phyloP scores from a whole-genome alignment of 2,888 invertebrate species.

The Dasypolia templi region DNA sequence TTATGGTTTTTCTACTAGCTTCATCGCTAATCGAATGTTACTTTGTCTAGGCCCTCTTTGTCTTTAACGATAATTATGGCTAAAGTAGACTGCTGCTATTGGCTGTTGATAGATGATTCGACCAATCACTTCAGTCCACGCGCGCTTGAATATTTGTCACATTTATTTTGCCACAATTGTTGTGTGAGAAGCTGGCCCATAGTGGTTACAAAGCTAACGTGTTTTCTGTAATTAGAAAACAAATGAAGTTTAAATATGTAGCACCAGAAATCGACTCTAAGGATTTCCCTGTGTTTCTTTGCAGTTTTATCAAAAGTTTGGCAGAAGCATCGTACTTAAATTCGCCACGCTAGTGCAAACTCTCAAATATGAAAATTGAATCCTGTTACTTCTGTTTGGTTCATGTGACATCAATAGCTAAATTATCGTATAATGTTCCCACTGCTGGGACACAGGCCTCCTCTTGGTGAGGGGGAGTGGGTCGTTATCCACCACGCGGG shows the following conservation, averaged over 20 bases:
- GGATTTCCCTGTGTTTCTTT: constrained; percentile 57
- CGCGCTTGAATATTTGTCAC: background rate
- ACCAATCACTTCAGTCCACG: background rate
- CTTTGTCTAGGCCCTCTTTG: too few relatives aligned
- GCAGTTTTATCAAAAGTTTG: constrained; percentile 83
- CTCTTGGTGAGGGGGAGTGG: too few relatives aligned
- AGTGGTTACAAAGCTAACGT: background rate
- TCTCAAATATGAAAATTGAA: constrained; percentile 87
- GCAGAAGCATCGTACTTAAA: constrained; percentile 81
- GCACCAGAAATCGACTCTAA: constrained; percentile 56
- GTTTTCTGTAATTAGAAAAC: background rate
- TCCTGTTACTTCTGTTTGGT: constrained; percentile 75
- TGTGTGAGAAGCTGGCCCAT: background rate
- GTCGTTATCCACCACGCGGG: too few relatives aligned
- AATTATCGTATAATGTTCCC: too few relatives aligned
- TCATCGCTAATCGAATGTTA: too few relatives aligned
- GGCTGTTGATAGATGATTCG: background rate
- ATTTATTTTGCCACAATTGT: too few relatives aligned
- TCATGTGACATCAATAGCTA: constrained; percentile 50
- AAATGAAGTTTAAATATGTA: background rate
- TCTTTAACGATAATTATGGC: background rate
- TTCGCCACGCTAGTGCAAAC: constrained; percentile 76
- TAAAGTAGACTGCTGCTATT: background rate
- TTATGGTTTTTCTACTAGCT: too few relatives aligned
- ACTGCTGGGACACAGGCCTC: too few relatives aligned